These are phyloP conservation scores for Torymus tubicola DNA, from an alignment of 2,888 invertebrate species.

Conservation along the genomic window DNA sequence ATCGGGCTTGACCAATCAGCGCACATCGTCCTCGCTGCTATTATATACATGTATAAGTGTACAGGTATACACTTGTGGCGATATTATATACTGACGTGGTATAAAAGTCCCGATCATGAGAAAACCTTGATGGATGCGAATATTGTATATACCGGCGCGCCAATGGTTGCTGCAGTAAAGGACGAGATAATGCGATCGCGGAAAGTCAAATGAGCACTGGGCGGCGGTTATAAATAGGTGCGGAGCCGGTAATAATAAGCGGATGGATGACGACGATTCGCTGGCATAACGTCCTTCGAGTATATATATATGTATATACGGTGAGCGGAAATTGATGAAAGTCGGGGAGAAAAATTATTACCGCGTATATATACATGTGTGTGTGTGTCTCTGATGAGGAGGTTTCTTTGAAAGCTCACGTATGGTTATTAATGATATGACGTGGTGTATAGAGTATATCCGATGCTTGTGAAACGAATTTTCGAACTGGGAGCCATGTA, in stretches of 20 bases:
- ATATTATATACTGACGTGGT: too few species aligned
- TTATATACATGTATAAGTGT: too few species aligned
- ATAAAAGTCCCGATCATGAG: slow-evolving; percentile 2
- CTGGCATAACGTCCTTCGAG: neutral
- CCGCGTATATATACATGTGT: neutral
- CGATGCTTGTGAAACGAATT: too few species aligned
- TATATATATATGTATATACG: too few species aligned
- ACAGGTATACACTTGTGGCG: too few species aligned
- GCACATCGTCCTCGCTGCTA: too few species aligned
- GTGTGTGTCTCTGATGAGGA: slow-evolving; percentile 5
- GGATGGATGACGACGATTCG: neutral
- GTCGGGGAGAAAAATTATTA: neutral
- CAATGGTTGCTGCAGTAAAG: neutral
- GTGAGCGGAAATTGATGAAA: slow-evolving; percentile 16
- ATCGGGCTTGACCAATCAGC: too few species aligned
- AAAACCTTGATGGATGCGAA: slow-evolving; percentile 12
- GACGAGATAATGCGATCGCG: slow-evolving; percentile 13
- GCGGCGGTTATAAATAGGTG: neutral
- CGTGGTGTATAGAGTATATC: too few species aligned
- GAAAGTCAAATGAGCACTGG: slow-evolving; percentile 7
- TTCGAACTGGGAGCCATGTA: too few species aligned
- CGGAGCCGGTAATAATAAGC: neutral
- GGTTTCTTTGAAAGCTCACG: neutral
- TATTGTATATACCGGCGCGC: too few species aligned
- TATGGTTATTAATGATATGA: too few species aligned